Evolutionary conservation across 2,888 invertebrate genomes (phyloP).

Genomic region (Stegophylla sp.): DNA sequence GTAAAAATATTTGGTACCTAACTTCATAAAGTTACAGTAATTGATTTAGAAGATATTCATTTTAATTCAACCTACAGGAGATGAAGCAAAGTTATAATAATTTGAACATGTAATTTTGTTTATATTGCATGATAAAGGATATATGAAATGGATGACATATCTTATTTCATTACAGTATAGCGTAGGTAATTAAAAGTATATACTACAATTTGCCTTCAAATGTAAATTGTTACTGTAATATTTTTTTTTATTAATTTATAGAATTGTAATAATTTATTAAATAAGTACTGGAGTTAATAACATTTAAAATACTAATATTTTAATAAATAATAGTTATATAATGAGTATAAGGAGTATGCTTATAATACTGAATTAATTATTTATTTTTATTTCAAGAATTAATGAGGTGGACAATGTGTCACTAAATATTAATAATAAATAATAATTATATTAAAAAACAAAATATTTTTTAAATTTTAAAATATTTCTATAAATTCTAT

Average conservation of each 20-base stretch:
- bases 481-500: not conserved
- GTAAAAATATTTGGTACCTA: not conserved
- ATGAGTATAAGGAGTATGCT: not conserved
- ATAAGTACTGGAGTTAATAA: conserved; percentile 28
- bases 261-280: conserved; percentile 7
- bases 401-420: not conserved
- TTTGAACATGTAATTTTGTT: conserved; percentile 9
- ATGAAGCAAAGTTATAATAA: too few relatives aligned
- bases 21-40: not conserved
- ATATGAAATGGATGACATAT: not conserved
- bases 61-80: too few relatives aligned
- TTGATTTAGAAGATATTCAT: not conserved
- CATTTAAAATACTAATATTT: conserved; percentile 39
- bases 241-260: not conserved
- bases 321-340: conserved; percentile 33
- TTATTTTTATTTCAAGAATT: not conserved
- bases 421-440: conserved; percentile 7
- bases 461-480: not conserved
- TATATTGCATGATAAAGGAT: not conserved
- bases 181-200: not conserved
- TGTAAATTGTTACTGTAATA: not conserved
- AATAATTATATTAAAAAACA: conserved; percentile 17
- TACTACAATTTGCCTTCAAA: not conserved
- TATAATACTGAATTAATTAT: conserved; percentile 16
- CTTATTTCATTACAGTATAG: too few relatives aligned